Evolutionary conservation across 1,140 invertebrate genomes (phyloP).

Genomic region (Elysia chlorotica): DNA sequence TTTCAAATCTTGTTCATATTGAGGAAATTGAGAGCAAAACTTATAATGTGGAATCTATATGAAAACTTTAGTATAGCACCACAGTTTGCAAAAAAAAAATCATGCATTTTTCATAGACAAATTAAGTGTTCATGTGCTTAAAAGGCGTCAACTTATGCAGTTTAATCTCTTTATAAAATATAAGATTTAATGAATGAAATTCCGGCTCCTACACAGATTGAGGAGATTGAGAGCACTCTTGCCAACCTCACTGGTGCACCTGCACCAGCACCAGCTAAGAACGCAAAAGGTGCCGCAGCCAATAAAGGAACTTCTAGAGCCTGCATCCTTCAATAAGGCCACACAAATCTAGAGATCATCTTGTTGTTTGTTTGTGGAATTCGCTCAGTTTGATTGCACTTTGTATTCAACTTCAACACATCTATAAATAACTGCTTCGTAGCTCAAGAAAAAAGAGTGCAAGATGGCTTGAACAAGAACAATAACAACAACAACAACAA

Average conservation of each 20-base stretch:
- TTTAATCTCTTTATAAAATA: background rate
- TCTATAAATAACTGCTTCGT: background rate
- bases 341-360: background rate
- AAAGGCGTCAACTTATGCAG: background rate
- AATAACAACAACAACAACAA: background rate
- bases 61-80: background rate
- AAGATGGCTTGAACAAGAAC: background rate
- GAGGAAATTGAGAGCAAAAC: background rate
- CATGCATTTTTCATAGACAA: too few species aligned
- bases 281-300: background rate
- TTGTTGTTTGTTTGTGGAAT: background rate
- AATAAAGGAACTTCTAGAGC: constrained; percentile 17
- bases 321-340: constrained; percentile 17
- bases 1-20: too few species aligned
- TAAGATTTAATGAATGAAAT: background rate
- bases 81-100: too few species aligned
- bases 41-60: background rate
- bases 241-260: background rate
- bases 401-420: background rate
- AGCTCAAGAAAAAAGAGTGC: background rate
- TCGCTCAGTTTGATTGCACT: background rate
- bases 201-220: constrained; percentile 11
- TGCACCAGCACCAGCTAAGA: background rate
- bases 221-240: constrained; percentile 19
- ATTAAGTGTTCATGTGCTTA: background rate